These are phyloP conservation scores for Subacronicta megacephala DNA, from an alignment of 2,888 invertebrate species.

Conservation along the genomic window DNA sequence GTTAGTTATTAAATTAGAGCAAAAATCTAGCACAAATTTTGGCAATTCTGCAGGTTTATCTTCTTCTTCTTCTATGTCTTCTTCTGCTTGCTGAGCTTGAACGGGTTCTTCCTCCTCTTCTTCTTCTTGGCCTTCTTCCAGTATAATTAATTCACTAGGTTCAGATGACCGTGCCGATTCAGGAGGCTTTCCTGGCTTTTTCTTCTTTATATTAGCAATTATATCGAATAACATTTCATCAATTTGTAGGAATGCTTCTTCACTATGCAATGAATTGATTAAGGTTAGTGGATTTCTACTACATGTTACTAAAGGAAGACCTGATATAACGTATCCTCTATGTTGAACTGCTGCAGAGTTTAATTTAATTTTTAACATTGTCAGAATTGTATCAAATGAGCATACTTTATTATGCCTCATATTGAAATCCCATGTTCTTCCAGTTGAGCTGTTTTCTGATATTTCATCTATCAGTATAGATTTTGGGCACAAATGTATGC, in stretches of 20 bases:
- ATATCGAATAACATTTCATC: conserved; percentile 70
- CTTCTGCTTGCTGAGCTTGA: conserved; percentile 61
- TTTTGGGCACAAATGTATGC: conserved; percentile 90
- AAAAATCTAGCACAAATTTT: conserved; percentile 74
- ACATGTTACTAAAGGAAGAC: conserved; percentile 90
- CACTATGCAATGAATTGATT: conserved; percentile 65
- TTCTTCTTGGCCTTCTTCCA: conserved; percentile 32
- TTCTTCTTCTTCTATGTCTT: conserved; percentile 67
- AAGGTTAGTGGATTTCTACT: conserved; percentile 61
- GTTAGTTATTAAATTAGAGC: conserved; percentile 64
- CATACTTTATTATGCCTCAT: conserved; percentile 87
- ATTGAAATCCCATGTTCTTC: conserved; percentile 89
- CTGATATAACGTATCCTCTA: conserved; percentile 91
- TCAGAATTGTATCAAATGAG: conserved; percentile 83
- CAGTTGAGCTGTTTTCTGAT: conserved; percentile 85
- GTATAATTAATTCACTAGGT: conserved; percentile 52
- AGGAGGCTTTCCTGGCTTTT: conserved; percentile 60
- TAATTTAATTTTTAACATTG: conserved; percentile 87
- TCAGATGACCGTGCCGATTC: conserved; percentile 57
- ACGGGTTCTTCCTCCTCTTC: conserved; percentile 62
- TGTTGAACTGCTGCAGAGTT: conserved; percentile 86
- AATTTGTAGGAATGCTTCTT: conserved; percentile 69
- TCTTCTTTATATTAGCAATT: conserved; percentile 72
- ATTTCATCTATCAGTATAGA: conserved; percentile 89
- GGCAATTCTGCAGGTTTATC: conserved; percentile 73